These are phyloP conservation scores for Noctua pronuba DNA, from an alignment of 2,888 invertebrate genomes.

Conservation along the genomic window DNA sequence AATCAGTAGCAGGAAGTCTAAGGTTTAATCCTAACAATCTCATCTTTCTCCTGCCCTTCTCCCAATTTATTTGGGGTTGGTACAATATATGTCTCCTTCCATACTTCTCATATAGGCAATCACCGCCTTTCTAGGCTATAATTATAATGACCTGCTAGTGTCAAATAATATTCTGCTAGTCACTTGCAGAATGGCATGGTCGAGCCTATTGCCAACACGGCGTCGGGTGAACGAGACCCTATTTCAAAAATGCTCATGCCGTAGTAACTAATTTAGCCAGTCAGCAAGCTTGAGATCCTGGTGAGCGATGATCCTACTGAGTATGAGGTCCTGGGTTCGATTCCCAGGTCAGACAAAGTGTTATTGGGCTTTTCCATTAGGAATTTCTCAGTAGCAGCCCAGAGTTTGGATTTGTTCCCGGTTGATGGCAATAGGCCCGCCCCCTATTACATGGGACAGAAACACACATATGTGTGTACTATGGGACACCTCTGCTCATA, in stretches of 20 bases:
- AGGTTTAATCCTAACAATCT: neutral
- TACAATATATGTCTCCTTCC: no score
- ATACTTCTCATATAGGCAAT: neutral
- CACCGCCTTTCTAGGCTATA: neutral
- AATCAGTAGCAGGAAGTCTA: neutral
- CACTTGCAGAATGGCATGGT: neutral
- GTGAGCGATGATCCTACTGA: neutral
- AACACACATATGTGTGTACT: neutral
- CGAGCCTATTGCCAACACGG: neutral
- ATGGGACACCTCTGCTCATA: neutral
- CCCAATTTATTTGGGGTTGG: neutral
- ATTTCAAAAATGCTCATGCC: neutral
- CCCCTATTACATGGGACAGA: neutral
- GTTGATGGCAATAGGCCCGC: neutral
- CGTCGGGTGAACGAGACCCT: neutral
- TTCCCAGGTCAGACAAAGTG: neutral
- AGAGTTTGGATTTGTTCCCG: neutral
- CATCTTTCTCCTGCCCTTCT: neutral
- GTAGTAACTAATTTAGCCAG: neutral
- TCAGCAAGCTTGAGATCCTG: neutral
- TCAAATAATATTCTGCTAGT: neutral
- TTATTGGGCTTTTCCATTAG: neutral
- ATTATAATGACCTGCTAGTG: neutral
- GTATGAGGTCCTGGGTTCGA: neutral
- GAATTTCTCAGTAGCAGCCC: neutral